Evolutionary conservation across 2,113 vertebrate species (phyloP).

Genomic region (Glareola pratincola): DNA sequence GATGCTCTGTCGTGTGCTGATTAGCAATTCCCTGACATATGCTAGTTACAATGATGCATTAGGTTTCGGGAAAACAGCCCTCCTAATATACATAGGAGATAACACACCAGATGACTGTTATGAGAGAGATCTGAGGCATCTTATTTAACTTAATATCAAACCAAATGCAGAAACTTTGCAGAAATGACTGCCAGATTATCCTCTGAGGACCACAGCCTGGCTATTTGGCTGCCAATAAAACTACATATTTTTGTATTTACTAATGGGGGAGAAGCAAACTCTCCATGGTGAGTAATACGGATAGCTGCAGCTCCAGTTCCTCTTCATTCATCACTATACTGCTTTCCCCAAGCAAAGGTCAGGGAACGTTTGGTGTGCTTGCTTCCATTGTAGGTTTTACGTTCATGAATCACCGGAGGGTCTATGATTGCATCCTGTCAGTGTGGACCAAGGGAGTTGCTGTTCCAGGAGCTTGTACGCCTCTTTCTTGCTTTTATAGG

Average conservation of each 20-base stretch:
- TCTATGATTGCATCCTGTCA: not conserved
- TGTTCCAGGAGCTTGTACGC: not conserved
- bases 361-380: not conserved
- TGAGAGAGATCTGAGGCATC: constrained; percentile 13
- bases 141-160: constrained; percentile 37
- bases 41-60: not conserved
- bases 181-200: constrained; percentile 27
- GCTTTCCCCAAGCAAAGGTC: not conserved
- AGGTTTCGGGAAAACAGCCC: constrained; percentile 14
- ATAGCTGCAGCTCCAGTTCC: not conserved
- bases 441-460: not conserved
- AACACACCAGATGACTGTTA: constrained; percentile 42
- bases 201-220: constrained; percentile 33
- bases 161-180: constrained; percentile 23
- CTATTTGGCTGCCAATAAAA: constrained; percentile 47
- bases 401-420: not conserved
- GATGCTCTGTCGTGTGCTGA: not conserved
- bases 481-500: not conserved
- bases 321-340: constrained; percentile 7
- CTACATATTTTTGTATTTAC: constrained; percentile 48
- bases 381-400: not conserved
- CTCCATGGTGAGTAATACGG: constrained; percentile 22
- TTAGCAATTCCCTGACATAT: constrained; percentile 42
- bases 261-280: constrained; percentile 18
- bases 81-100: constrained; percentile 18